Conservation (phyloP, 2,113 vertebrate species). For the Haemorhous mexicanus region DNA sequence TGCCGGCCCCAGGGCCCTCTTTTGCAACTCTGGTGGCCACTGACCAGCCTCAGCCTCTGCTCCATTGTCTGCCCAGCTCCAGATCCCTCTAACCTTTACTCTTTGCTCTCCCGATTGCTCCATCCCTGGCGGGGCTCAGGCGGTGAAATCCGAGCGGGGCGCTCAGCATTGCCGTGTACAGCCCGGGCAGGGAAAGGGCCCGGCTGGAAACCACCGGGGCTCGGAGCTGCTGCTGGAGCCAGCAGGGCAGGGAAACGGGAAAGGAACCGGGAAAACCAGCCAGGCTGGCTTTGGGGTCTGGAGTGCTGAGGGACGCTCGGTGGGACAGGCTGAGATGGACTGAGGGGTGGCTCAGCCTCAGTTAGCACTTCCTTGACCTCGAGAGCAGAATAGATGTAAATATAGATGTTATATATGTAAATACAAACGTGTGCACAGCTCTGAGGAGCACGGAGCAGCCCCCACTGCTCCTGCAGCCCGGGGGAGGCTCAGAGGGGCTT, state of each 20-base stretch:
- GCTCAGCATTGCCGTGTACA: neutral
- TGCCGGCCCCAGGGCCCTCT: conserved; percentile 28
- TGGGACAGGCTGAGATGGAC: neutral
- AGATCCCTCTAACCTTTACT: conserved; percentile 55
- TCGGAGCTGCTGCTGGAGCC: neutral
- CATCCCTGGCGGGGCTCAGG: conserved; percentile 5
- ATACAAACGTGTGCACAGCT: neutral
- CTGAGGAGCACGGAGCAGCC: neutral
- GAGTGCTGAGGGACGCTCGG: neutral
- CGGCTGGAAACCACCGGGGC: neutral
- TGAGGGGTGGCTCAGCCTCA: neutral
- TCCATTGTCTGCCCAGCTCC: neutral
- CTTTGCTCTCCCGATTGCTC: conserved; percentile 30
- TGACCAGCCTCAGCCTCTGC: neutral
- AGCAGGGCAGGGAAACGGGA: neutral
- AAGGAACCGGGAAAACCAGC: neutral
- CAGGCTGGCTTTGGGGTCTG: neutral
- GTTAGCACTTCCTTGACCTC: neutral
- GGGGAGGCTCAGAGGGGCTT: neutral
- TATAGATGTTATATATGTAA: rapidly evolving
- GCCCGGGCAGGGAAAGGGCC: neutral
- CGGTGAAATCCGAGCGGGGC: neutral
- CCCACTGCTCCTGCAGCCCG: rapidly evolving
- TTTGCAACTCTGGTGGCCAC: conserved; percentile 52
- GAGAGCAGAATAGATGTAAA: rapidly evolving